A percentile compares a stretch with the other conserved stretches of the same genome.
phyloP scores from a whole-genome alignment of 2,888 invertebrate species.

The Agonopterix alstromeriana region DNA sequence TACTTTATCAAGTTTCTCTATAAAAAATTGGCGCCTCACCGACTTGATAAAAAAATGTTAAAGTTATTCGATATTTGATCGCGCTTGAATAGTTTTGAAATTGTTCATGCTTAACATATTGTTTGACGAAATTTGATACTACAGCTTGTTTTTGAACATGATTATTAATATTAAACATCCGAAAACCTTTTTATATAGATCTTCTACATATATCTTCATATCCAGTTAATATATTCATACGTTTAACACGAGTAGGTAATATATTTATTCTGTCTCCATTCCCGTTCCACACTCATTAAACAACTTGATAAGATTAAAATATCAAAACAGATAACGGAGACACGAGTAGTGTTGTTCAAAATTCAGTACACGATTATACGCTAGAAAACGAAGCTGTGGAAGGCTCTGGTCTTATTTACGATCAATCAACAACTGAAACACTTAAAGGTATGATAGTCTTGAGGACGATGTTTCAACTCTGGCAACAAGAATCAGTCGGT shows the following conservation, averaged over 20 bases:
- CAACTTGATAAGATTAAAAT: conserved; percentile 42
- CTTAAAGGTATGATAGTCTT: too few relatives aligned
- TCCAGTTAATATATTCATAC: background rate
- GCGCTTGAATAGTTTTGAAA: conserved; percentile 51
- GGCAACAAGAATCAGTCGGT: too few relatives aligned
- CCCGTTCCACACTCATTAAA: conserved; percentile 32
- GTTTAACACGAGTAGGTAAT: conserved; percentile 29
- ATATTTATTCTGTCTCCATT: conserved; percentile 30
- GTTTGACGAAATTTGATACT: conserved; percentile 32
- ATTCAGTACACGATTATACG: conserved; percentile 9
- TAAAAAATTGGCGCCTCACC: conserved; percentile 56
- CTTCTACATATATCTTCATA: too few relatives aligned
- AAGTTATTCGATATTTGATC: conserved; percentile 44
- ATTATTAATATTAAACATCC: conserved; percentile 14
- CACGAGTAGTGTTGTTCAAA: conserved; percentile 12
- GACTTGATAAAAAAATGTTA: conserved; percentile 28
- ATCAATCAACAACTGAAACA: too few relatives aligned
- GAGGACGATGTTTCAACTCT: background rate
- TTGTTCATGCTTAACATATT: conserved; percentile 41
- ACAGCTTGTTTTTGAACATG: conserved; percentile 23
- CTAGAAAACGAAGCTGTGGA: conserved; percentile 1
- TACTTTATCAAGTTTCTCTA: conserved; percentile 5
- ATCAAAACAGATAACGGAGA: conserved; percentile 30
- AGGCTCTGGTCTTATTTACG: background rate
- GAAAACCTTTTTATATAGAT: background rate